phyloP scores from a whole-genome alignment of 2,113 vertebrate genomes.

The Gorilla gorilla region DNA sequence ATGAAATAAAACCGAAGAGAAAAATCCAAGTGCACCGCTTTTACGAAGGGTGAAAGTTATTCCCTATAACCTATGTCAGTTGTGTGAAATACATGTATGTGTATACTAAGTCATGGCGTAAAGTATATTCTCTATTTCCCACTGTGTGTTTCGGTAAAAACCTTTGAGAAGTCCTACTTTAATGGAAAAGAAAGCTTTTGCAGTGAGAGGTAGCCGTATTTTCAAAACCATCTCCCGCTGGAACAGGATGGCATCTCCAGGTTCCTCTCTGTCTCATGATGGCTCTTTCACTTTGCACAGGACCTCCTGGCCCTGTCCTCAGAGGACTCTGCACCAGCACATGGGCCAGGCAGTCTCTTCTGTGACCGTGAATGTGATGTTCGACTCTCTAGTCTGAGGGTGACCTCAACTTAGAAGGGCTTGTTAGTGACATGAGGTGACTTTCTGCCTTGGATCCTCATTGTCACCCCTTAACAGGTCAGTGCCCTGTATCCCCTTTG shows the following conservation, averaged over 20 bases:
- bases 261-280: background rate
- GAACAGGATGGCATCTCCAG: background rate
- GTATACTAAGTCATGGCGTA: background rate
- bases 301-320: background rate
- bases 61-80: background rate
- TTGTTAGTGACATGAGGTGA: accelerated
- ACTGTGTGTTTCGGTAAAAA: background rate
- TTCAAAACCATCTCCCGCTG: background rate
- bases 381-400: background rate
- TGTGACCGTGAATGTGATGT: background rate
- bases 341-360: background rate
- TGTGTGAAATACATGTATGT: background rate
- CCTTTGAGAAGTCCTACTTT: background rate
- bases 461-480: background rate
- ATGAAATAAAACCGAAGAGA: background rate
- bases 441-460: background rate
- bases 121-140: background rate
- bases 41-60: accelerated
- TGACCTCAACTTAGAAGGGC: background rate
- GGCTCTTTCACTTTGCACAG: background rate
- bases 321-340: background rate
- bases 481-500: too few relatives aligned
- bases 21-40: background rate
- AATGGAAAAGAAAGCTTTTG: background rate
- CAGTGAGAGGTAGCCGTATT: background rate